Conservation (phyloP, 2,113 vertebrate species). For the Diglossa brunneiventris region DNA sequence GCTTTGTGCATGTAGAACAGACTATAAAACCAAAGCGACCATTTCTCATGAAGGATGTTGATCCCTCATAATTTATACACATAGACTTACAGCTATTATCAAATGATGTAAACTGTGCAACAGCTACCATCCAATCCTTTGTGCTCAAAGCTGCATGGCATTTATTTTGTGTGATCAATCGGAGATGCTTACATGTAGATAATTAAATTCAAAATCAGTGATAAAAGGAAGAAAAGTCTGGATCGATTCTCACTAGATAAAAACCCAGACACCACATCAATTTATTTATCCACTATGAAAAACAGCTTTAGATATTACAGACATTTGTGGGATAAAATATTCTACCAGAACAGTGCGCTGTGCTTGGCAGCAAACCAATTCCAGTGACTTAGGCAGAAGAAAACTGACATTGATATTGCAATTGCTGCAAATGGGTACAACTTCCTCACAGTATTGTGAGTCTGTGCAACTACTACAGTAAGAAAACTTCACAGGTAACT, state of each 20-base stretch:
- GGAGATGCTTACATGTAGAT: not conserved
- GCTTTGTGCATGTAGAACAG: not conserved
- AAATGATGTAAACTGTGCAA: not conserved
- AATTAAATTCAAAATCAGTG: constrained; percentile 6
- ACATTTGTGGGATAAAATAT: not conserved
- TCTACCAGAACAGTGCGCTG: not conserved
- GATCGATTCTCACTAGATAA: not conserved
- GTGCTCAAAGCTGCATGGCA: not conserved
- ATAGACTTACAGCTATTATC: not conserved
- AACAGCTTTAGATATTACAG: not conserved
- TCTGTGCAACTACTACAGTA: not conserved
- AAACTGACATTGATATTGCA: not conserved
- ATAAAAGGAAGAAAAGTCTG: not conserved
- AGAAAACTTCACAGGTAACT: not conserved
- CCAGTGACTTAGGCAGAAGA: not conserved
- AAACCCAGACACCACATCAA: not conserved
- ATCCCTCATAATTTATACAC: not conserved
- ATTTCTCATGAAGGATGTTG: not conserved
- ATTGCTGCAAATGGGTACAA: not conserved
- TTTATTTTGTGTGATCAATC: not conserved
- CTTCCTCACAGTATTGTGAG: not conserved
- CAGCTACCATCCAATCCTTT: not conserved
- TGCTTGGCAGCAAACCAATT: not conserved
- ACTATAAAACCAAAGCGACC: not conserved
- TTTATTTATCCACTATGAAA: not conserved